These are phyloP conservation scores for Folsomia candida DNA, from an alignment of 2,888 invertebrate genomes.

Conservation along the genomic window DNA sequence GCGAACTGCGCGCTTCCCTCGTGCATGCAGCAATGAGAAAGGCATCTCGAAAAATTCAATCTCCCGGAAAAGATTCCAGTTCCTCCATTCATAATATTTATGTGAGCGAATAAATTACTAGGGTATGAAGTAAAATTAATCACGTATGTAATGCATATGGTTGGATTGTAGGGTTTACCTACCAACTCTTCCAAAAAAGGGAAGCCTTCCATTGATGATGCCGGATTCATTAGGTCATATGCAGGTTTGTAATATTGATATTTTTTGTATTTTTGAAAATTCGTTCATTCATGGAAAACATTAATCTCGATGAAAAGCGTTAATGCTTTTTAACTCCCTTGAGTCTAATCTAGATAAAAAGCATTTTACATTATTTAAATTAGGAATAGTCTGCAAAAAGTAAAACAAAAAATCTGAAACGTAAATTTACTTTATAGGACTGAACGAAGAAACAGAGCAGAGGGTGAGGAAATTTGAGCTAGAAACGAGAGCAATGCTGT, in stretches of 20 bases:
- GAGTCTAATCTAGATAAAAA: too few relatives aligned
- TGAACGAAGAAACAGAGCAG: slow-evolving; percentile 60
- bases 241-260: slow-evolving; percentile 62
- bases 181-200: slow-evolving; percentile 18
- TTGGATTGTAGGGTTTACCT: slow-evolving; percentile 34
- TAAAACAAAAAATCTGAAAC: too few relatives aligned
- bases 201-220: slow-evolving; percentile 54
- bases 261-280: slow-evolving; percentile 36
- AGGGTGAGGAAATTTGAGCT: slow-evolving; percentile 69
- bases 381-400: too few relatives aligned
- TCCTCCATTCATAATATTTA: slow-evolving; percentile 39
- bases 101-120: slow-evolving; percentile 36
- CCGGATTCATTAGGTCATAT: slow-evolving; percentile 59
- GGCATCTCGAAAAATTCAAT: slow-evolving; percentile 28
- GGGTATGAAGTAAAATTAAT: too few relatives aligned
- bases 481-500: slow-evolving; percentile 70
- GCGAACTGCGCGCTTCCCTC: slow-evolving; percentile 45
- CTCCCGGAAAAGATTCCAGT: not conserved
- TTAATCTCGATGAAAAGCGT: too few relatives aligned
- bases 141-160: too few relatives aligned
- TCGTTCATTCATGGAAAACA: not conserved
- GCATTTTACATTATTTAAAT: too few relatives aligned
- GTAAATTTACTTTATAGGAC: too few relatives aligned
- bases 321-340: too few relatives aligned
- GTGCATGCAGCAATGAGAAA: slow-evolving; percentile 49